Percentiles rank a stretch among this genome's conserved stretches.
Conservation (phyloP, 2,113 vertebrate genomes). For the Trematocara variabile region DNA sequence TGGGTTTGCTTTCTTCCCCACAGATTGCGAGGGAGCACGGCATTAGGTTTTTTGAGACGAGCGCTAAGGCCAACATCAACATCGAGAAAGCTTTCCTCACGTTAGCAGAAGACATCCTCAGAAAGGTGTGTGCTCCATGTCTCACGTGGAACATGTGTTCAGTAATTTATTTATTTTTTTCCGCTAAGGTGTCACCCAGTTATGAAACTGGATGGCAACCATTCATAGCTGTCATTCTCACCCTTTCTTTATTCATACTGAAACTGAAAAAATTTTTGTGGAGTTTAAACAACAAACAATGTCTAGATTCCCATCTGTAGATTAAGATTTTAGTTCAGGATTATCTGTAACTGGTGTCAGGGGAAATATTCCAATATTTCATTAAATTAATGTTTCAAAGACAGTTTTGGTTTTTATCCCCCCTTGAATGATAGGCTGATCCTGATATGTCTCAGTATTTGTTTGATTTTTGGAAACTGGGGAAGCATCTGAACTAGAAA, state of each 20-base stretch:
- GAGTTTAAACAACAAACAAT: background rate
- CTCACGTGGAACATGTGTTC: background rate
- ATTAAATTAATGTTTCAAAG: background rate
- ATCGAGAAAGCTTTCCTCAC: slow-evolving; percentile 99
- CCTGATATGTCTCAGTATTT: background rate
- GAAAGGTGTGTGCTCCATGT: slow-evolving; percentile 81
- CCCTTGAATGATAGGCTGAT: background rate
- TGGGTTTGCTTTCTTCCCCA: background rate
- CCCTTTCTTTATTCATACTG: background rate
- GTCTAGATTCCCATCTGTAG: background rate
- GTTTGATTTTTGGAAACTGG: background rate
- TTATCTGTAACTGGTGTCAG: background rate
- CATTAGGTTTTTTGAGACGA: slow-evolving; percentile 99
- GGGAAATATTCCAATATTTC: background rate
- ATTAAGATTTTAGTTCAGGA: background rate
- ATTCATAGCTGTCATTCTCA: background rate
- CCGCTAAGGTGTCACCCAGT: background rate
- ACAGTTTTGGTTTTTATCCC: background rate
- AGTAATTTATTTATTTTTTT: background rate
- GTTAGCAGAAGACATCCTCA: slow-evolving; percentile 99
- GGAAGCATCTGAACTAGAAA: background rate
- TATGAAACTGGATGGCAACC: background rate
- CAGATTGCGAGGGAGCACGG: slow-evolving; percentile 97
- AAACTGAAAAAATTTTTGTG: background rate
- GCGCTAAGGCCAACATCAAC: slow-evolving; percentile 99